These are phyloP conservation scores for Abramis brama DNA, from an alignment of 2,113 vertebrate genomes.

Conservation along the genomic window DNA sequence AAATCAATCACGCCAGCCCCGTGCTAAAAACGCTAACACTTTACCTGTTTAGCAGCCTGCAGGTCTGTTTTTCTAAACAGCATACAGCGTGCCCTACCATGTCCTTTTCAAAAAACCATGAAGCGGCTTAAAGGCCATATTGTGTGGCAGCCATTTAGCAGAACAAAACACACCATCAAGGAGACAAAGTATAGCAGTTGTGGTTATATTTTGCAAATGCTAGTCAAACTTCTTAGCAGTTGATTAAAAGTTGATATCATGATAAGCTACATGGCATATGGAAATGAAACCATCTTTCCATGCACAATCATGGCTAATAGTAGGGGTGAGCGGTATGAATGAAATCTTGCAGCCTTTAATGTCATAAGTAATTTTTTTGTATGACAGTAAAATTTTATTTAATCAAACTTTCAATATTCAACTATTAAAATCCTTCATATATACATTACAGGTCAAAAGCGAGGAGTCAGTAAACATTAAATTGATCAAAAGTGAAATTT, in stretches of 20 bases:
- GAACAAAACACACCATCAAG: background rate
- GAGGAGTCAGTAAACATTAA: too few species aligned
- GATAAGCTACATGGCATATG: background rate
- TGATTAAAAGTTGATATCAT: background rate
- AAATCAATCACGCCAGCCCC: constrained; percentile 48
- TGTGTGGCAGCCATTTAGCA: background rate
- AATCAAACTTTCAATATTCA: background rate
- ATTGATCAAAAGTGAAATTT: too few species aligned
- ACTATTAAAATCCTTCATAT: too few species aligned
- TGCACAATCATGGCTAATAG: background rate
- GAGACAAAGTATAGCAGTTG: background rate
- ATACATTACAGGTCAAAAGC: too few species aligned
- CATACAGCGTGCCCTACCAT: background rate
- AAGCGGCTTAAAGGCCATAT: constrained; percentile 2
- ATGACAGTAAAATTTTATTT: too few species aligned
- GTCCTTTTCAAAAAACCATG: constrained; percentile 32
- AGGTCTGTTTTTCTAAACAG: constrained; percentile 38
- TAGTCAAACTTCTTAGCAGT: background rate
- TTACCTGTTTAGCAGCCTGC: constrained; percentile 38
- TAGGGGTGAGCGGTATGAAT: background rate
- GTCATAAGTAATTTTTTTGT: background rate
- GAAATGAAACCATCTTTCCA: too few species aligned
- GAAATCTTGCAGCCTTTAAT: background rate
- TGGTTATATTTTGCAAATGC: background rate
- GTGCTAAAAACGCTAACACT: constrained; percentile 17